Percentiles rank a stretch among this genome's conserved stretches.
Conservation (phyloP, 2,113 vertebrate genomes). For the Phyllostomus hastatus region DNA sequence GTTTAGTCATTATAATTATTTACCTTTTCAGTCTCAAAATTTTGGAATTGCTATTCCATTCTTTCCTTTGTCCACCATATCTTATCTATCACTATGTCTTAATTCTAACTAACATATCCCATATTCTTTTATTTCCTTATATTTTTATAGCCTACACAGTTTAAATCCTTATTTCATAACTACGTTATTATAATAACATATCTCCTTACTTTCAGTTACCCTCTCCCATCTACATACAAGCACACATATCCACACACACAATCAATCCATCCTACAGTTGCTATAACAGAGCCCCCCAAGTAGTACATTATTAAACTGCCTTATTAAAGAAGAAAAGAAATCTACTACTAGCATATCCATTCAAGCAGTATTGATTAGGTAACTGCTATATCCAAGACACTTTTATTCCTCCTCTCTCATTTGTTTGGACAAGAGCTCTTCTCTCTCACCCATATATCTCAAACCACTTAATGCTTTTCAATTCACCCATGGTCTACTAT, state of each 20-base stretch:
- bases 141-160: neutral
- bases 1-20: neutral
- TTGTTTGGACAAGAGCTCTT: neutral
- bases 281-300: neutral
- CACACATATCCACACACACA: neutral
- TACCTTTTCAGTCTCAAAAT: neutral
- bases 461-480: neutral
- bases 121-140: neutral
- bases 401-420: neutral
- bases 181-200: neutral
- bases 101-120: neutral
- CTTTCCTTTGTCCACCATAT: neutral
- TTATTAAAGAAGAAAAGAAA: constrained; percentile 8
- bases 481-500: neutral
- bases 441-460: neutral
- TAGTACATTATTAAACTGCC: neutral
- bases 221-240: neutral
- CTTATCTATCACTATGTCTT: neutral
- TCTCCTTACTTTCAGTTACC: neutral
- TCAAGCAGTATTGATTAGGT: neutral
- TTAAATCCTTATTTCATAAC: neutral
- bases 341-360: neutral
- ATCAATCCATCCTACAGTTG: neutral
- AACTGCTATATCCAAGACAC: neutral
- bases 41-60: neutral